phyloP scores from a whole-genome alignment of 2,113 vertebrate species.

The Vireo altiloquus region DNA sequence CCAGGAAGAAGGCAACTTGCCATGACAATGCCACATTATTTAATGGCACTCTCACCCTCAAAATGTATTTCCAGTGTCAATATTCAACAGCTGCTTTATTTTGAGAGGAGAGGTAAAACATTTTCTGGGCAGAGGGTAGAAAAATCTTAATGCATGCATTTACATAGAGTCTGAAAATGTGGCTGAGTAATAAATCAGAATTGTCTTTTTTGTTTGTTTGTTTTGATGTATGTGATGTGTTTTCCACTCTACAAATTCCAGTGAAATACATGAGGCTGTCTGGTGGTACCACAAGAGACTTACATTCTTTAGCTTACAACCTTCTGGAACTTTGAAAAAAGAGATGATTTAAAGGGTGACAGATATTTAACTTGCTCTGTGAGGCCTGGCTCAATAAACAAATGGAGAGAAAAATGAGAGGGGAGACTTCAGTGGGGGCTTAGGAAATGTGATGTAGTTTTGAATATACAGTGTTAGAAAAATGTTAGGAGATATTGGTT shows the following conservation, averaged over 20 bases:
- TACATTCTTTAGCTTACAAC: background rate
- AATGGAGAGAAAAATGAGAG: background rate
- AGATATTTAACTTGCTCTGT: background rate
- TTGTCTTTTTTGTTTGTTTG: background rate
- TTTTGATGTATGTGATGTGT: background rate
- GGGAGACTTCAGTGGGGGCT: background rate
- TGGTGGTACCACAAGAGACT: background rate
- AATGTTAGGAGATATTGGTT: background rate
- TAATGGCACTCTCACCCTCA: fast-evolving
- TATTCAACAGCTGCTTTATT: background rate
- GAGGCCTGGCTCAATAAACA: background rate
- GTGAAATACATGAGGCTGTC: background rate
- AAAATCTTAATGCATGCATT: background rate
- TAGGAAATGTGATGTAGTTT: background rate
- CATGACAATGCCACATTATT: background rate
- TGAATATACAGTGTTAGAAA: background rate
- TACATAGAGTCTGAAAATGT: background rate
- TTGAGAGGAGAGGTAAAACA: background rate
- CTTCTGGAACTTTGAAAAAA: background rate
- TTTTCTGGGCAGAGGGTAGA: background rate
- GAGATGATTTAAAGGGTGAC: background rate
- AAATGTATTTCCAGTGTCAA: background rate
- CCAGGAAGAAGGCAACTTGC: background rate
- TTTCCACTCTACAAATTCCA: background rate
- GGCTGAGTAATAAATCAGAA: background rate